Percentiles rank a stretch among this genome's conserved stretches.
These are phyloP conservation scores for Podilymbus podiceps DNA, from an alignment of 2,113 vertebrate species.

Conservation along the genomic window DNA sequence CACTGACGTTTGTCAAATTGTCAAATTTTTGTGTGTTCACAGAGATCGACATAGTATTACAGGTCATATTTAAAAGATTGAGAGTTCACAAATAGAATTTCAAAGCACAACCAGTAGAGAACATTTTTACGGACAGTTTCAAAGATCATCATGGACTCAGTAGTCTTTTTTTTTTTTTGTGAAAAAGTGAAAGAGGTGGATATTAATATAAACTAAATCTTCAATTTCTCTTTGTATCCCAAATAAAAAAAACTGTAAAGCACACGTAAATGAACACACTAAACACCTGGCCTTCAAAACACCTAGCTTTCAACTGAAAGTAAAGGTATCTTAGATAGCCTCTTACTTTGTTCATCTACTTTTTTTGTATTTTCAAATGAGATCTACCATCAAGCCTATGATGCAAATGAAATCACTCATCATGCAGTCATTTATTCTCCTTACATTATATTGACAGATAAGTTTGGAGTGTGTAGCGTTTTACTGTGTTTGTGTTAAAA, in stretches of 20 bases:
- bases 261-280: not conserved
- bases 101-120: not conserved
- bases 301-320: not conserved
- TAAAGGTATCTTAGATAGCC: not conserved
- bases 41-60: not conserved
- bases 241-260: not conserved
- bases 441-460: not conserved
- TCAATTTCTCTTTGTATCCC: not conserved
- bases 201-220: not conserved
- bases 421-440: not conserved
- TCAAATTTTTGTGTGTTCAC: not conserved
- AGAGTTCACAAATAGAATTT: not conserved
- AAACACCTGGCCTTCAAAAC: not conserved
- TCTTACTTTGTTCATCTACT: not conserved
- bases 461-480: not conserved
- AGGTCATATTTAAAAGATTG: not conserved
- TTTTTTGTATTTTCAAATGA: not conserved
- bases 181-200: not conserved
- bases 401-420: not conserved
- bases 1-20: not conserved
- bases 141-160: not conserved
- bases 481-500: not conserved
- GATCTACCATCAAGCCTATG: not conserved
- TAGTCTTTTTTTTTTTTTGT: not conserved
- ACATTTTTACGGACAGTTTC: not conserved